Evolutionary conservation across 2,113 vertebrate genomes (phyloP).

Genomic region (Rhodinocichla rosea): DNA sequence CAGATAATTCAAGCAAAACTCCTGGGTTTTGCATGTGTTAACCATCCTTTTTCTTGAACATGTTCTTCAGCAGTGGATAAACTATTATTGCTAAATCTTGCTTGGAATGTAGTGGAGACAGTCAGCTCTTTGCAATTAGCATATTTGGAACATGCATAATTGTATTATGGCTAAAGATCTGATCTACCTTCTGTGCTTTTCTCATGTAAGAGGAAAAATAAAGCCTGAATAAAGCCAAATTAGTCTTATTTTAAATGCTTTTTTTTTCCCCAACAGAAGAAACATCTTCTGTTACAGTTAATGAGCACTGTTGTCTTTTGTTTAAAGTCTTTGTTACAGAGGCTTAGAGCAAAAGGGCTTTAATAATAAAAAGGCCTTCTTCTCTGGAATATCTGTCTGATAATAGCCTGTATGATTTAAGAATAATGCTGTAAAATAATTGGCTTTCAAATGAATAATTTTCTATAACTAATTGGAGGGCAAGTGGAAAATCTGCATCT

Average conservation of each 20-base stretch:
- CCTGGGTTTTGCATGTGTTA: not conserved
- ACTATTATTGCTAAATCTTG: not conserved
- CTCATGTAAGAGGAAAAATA: not conserved
- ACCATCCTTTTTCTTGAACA: not conserved
- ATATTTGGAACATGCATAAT: not conserved
- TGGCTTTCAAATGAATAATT: conserved; percentile 8
- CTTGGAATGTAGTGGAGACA: not conserved
- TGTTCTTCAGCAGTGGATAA: not conserved
- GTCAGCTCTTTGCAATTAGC: not conserved
- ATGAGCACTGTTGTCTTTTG: conserved; percentile 28
- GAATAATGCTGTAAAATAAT: conserved; percentile 35
- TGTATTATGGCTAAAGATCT: not conserved
- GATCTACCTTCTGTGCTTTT: not conserved
- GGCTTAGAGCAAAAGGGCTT: conserved; percentile 15
- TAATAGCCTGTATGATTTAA: conserved; percentile 7
- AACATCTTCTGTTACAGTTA: not conserved
- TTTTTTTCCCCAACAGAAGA: not conserved
- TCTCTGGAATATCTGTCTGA: conserved; percentile 12
- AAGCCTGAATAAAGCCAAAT: not conserved
- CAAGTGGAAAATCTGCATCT: not conserved
- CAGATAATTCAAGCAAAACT: not conserved
- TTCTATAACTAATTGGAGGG: conserved; percentile 16
- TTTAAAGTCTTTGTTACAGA: conserved; percentile 29
- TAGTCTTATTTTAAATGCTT: not conserved
- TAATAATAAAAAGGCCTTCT: not conserved